Evolutionary conservation across 1,140 invertebrate species (phyloP).

Genomic region (Odontomachus brunneus): DNA sequence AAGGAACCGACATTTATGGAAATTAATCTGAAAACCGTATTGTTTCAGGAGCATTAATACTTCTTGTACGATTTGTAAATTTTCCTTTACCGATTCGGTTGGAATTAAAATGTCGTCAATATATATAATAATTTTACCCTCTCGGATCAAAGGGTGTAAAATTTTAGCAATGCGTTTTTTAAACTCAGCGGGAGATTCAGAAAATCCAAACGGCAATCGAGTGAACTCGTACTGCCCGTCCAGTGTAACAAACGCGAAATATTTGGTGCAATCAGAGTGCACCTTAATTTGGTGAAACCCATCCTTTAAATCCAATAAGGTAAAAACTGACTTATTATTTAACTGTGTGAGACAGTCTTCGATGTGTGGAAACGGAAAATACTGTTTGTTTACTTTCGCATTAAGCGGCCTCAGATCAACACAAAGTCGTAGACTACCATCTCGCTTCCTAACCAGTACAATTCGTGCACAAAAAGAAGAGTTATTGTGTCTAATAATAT

Average conservation of each 20-base stretch:
- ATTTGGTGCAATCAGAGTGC: too few species aligned
- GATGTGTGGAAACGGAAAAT: too few species aligned
- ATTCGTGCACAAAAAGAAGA: too few species aligned
- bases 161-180: background rate
- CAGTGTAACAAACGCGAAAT: background rate
- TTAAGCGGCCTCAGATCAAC: too few species aligned
- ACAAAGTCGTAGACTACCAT: too few species aligned
- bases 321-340: too few species aligned
- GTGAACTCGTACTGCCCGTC: background rate
- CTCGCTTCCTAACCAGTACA: too few species aligned
- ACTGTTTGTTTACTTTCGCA: too few species aligned
- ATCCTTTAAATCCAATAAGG: too few species aligned
- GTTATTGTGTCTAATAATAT: too few species aligned
- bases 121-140: background rate
- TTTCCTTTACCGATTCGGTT: background rate
- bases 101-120: constrained; percentile 24
- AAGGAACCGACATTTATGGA: constrained; percentile 19
- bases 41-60: background rate
- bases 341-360: too few species aligned
- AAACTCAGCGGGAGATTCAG: background rate
- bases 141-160: background rate
- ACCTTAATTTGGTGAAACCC: too few species aligned
- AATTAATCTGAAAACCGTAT: background rate
- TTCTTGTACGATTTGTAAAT: background rate
- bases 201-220: background rate